Percentiles rank a stretch among this genome's conserved stretches.
Conservation (phyloP, 2,797 vertebrate genomes). For the Falco cherrug region DNA sequence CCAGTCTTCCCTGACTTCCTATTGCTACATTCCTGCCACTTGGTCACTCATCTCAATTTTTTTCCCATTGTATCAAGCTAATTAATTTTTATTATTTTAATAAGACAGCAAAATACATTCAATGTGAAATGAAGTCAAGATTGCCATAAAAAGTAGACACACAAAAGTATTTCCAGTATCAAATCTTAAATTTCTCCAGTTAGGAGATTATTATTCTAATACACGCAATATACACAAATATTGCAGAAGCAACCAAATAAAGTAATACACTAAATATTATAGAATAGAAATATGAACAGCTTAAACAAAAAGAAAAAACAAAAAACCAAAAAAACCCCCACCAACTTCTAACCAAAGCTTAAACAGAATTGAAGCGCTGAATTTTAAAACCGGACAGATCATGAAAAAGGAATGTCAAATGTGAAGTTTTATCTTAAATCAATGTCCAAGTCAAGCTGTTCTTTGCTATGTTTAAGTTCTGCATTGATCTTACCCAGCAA, state of each 20-base stretch:
- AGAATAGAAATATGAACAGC: not conserved
- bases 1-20: not conserved
- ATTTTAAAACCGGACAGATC: slow-evolving; percentile 47
- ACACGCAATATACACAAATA: not conserved
- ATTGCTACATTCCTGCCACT: not conserved
- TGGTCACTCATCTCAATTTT: not conserved
- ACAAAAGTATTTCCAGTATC: not conserved
- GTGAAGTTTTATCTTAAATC: slow-evolving; percentile 51
- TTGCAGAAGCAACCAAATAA: not conserved
- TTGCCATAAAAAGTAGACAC: not conserved
- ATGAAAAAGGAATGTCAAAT: slow-evolving; percentile 45
- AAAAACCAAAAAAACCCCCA: too few relatives aligned
- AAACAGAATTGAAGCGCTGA: slow-evolving; percentile 23
- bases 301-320: not conserved
- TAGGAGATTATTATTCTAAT: not conserved
- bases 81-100: not conserved
- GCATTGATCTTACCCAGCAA: slow-evolving; percentile 42
- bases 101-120: not conserved
- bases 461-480: slow-evolving; percentile 41
- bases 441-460: slow-evolving; percentile 37
- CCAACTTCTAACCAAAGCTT: not conserved
- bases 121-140: not conserved
- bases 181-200: not conserved
- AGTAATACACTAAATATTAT: not conserved
- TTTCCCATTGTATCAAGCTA: not conserved